Evolutionary conservation across 2,797 vertebrate genomes (phyloP), one percentile per base, ranked within the genome.

Genomic region (Microchirus variegatus): DNA sequence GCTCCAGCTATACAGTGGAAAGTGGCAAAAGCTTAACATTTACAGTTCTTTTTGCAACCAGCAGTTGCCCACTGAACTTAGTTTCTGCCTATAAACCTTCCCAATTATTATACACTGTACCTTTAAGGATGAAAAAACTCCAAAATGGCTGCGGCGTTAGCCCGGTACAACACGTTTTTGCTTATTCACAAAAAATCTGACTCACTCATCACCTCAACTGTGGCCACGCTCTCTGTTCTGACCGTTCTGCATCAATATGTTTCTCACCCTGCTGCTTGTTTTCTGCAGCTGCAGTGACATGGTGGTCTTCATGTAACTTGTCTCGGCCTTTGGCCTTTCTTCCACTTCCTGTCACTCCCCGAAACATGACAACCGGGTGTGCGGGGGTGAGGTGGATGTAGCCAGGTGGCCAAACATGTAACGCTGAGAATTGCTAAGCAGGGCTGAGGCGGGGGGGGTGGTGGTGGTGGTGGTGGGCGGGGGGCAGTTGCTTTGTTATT

Each of bases 181-280:
- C 49, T 79, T 60, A 56, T 48, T 70, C 45, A 51, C 56, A 80
- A 71, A 69, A 72, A 70, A 69, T 66, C 42, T 58, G 70, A 72
- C 53, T 77, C 53, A 58, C 36, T 65, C 37, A 9, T 41, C 45
- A 17, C 53, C 46, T 44, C 53, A 63, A 37, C 48, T n/a, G 11
- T 63, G 55, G 47, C 38, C 40, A 57, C 50, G 60, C 38, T 59
- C 37, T 59, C 46, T 63, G 36, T 55, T 59, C 65, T 74, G 62
- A 56, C 56, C 59, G 48, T 51, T 75, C 63, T 54, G 48, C 49
- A 56, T 59, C 57, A 51, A 3, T 59, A n/a, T 58, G 58, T 40
- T 59, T 61, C 54, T 12, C 18, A 62, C 57, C 48, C 43, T 11
- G 31, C 54, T 7, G 40, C 48, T 38, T 63, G 67, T 62, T 81